Conservation (phyloP, 1,140 invertebrate genomes). For the Drosophila trapezifrons region DNA sequence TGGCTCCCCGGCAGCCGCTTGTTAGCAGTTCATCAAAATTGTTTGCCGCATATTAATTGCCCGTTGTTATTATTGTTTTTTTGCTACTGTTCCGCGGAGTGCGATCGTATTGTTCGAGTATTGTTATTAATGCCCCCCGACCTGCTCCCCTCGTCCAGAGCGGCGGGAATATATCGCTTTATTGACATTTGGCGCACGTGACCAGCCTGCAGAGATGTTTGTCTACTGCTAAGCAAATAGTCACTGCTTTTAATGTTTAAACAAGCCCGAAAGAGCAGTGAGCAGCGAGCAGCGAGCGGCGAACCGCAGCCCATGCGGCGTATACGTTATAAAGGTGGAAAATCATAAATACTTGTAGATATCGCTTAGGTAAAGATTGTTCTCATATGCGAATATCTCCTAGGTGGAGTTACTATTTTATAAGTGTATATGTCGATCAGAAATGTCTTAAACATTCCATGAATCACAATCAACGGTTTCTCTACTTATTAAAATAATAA, state of each 20-base stretch:
- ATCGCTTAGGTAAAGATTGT: neutral
- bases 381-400: neutral
- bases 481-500: neutral
- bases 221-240: conserved; percentile 40
- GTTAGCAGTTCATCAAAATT: conserved; percentile 78
- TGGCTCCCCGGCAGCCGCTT: conserved; percentile 21
- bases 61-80: conserved; percentile 19
- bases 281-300: conserved; percentile 16
- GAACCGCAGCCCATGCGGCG: conserved; percentile 8
- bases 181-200: conserved; percentile 76
- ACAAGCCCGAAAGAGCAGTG: conserved; percentile 31
- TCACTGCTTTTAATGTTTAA: conserved; percentile 46
- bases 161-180: conserved; percentile 59
- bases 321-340: conserved; percentile 9
- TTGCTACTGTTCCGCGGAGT: conserved; percentile 44
- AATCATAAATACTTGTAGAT: neutral
- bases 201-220: conserved; percentile 58
- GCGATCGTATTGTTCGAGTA: conserved; percentile 60
- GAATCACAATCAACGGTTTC: neutral
- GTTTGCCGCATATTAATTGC: conserved; percentile 78
- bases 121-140: conserved; percentile 63
- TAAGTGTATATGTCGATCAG: neutral
- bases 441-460: neutral
- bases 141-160: conserved; percentile 4
- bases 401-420: neutral